A percentile compares a stretch with the other conserved stretches of the same genome.
Conservation (phyloP, 2,888 invertebrate genomes). For the Altica lythri region DNA sequence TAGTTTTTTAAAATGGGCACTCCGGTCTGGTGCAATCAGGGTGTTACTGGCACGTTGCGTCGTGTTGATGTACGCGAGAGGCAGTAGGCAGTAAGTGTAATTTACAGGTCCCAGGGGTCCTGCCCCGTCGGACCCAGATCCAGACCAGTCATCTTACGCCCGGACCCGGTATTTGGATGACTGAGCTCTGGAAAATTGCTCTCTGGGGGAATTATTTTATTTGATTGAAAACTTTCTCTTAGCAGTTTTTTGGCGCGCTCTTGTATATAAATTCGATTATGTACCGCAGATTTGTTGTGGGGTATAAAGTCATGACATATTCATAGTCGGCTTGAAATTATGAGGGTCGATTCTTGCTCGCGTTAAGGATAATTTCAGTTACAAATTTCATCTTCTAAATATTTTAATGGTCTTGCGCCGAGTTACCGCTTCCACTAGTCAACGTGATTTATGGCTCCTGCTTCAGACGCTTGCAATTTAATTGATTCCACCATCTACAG, state of each 20-base stretch:
- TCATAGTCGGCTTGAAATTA: slow-evolving; percentile 54
- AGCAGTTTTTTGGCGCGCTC: slow-evolving; percentile 54
- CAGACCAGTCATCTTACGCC: slow-evolving; percentile 51
- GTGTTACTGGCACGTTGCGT: slow-evolving; percentile 24
- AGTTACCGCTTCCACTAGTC: slow-evolving; percentile 45
- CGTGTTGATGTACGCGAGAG: slow-evolving; percentile 58
- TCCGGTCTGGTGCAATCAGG: background rate
- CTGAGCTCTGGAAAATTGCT: slow-evolving; percentile 69
- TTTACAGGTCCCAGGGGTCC: slow-evolving; percentile 57
- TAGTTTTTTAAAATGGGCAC: background rate
- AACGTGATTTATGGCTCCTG: slow-evolving; percentile 30
- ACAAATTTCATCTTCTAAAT: slow-evolving; percentile 56
- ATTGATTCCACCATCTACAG: slow-evolving; percentile 25
- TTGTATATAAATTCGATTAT: slow-evolving; percentile 59
- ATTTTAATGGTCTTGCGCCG: slow-evolving; percentile 53
- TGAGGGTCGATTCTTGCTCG: slow-evolving; percentile 52
- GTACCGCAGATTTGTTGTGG: slow-evolving; percentile 58
- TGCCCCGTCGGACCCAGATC: slow-evolving; percentile 39
- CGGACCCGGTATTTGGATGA: slow-evolving; percentile 54
- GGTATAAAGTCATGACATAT: slow-evolving; percentile 54
- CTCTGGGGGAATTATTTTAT: slow-evolving; percentile 76
- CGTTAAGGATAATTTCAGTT: slow-evolving; percentile 54
- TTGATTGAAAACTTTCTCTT: slow-evolving; percentile 66
- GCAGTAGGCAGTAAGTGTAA: slow-evolving; percentile 59
- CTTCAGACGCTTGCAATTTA: slow-evolving; percentile 24